These are phyloP conservation scores for Drosophila parthenogenetica DNA, from an alignment of 2,888 invertebrate species.

Conservation along the genomic window DNA sequence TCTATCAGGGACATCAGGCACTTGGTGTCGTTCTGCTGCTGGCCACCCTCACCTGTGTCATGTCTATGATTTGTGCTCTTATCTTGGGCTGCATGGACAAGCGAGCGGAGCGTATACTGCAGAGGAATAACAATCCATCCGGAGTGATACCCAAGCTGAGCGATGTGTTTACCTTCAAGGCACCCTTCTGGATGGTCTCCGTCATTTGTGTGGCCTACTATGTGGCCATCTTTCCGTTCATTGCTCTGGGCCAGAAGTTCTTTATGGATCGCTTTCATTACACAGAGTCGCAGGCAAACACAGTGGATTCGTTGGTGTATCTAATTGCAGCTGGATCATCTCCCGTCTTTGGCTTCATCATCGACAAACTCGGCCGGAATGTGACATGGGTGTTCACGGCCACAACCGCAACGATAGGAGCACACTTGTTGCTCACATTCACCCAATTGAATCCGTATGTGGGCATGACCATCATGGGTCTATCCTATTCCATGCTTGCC, in stretches of 20 bases:
- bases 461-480: constrained; percentile 91
- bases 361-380: constrained; percentile 96
- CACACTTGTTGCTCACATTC: constrained; percentile 88
- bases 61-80: constrained; percentile 93
- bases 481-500: constrained; percentile 96
- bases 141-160: constrained; percentile 89
- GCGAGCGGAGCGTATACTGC: constrained; percentile 91
- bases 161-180: constrained; percentile 92
- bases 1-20: constrained; percentile 88
- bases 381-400: constrained; percentile 94
- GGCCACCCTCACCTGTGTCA: constrained; percentile 93
- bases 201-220: constrained; percentile 97
- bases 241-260: constrained; percentile 97
- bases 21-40: constrained; percentile 91
- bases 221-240: constrained; percentile 97
- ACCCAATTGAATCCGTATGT: constrained; percentile 88
- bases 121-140: constrained; percentile 87
- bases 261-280: constrained; percentile 93
- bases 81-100: constrained; percentile 93
- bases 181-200: constrained; percentile 95
- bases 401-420: constrained; percentile 88
- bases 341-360: constrained; percentile 94
- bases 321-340: constrained; percentile 93
- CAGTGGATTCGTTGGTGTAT: constrained; percentile 94
- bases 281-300: constrained; percentile 90